Evolutionary conservation across 2,888 invertebrate genomes (phyloP).

Genomic region (Pseudoips prasinana): DNA sequence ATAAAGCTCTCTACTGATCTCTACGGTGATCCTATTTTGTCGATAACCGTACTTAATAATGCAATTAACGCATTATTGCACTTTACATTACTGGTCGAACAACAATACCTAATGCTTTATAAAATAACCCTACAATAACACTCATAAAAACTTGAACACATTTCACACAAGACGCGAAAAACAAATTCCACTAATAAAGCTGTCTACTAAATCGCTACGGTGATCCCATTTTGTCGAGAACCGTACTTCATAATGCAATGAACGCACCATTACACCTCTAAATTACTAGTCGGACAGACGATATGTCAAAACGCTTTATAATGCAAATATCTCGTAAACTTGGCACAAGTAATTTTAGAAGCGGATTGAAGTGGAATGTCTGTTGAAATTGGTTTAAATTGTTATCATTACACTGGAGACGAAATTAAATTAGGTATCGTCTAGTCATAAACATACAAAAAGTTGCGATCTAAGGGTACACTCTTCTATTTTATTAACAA

Average conservation of each 20-base stretch:
- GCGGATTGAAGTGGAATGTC: conserved; percentile 42
- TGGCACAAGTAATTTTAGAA: conserved; percentile 50
- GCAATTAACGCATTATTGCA: conserved; percentile 67
- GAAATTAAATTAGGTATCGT: too few relatives aligned
- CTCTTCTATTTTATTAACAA: too few relatives aligned
- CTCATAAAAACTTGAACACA: conserved; percentile 8
- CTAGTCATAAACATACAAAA: too few relatives aligned
- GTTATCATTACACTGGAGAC: neutral
- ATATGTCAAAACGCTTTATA: conserved; percentile 68
- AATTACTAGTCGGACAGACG: conserved; percentile 64
- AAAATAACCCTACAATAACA: too few relatives aligned
- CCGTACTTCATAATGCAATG: conserved; percentile 58
- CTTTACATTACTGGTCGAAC: conserved; percentile 66
- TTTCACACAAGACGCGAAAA: conserved; percentile 22
- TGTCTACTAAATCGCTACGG: conserved; percentile 52
- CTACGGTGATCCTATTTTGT: conserved; percentile 52
- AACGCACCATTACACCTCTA: conserved; percentile 70
- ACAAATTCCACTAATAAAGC: conserved; percentile 50
- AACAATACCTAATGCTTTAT: too few relatives aligned
- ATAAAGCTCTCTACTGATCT: conserved; percentile 58
- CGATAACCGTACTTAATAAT: conserved; percentile 56
- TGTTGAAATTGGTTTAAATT: conserved; percentile 9
- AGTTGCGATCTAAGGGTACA: too few relatives aligned
- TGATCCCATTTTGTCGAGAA: conserved; percentile 53
- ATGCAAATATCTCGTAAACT: conserved; percentile 69